phyloP scores from a whole-genome alignment of 1,140 invertebrate genomes.

The Rhopalosiphum maidis region DNA sequence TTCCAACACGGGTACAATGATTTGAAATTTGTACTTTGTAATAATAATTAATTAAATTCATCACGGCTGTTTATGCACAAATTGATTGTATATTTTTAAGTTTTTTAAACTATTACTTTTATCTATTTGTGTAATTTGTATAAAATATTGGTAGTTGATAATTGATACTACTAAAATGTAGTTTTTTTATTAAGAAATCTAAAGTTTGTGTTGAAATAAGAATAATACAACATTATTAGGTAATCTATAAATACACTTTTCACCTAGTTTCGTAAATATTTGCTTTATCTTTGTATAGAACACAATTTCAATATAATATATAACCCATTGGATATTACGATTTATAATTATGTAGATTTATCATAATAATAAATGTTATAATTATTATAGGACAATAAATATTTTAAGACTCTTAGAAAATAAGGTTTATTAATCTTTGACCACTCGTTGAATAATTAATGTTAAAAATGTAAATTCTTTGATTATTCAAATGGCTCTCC shows the following conservation, averaged over 20 bases:
- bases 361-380: neutral
- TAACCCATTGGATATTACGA: neutral
- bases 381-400: neutral
- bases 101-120: too few species aligned
- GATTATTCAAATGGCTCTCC: neutral
- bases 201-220: too few species aligned
- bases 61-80: too few species aligned
- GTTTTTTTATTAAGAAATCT: too few species aligned
- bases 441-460: neutral
- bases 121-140: neutral
- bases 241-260: neutral
- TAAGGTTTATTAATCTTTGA: neutral
- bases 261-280: neutral
- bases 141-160: neutral
- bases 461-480: neutral
- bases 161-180: too few species aligned
- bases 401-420: neutral
- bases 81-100: too few species aligned
- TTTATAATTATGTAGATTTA: neutral
- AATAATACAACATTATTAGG: too few species aligned
- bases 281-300: neutral
- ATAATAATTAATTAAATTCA: too few species aligned
- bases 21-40: too few species aligned
- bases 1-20: too few species aligned
- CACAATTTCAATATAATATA: neutral